phyloP scores from a whole-genome alignment of 2,797 vertebrate species.

The Pseudopleuronectes americanus region DNA sequence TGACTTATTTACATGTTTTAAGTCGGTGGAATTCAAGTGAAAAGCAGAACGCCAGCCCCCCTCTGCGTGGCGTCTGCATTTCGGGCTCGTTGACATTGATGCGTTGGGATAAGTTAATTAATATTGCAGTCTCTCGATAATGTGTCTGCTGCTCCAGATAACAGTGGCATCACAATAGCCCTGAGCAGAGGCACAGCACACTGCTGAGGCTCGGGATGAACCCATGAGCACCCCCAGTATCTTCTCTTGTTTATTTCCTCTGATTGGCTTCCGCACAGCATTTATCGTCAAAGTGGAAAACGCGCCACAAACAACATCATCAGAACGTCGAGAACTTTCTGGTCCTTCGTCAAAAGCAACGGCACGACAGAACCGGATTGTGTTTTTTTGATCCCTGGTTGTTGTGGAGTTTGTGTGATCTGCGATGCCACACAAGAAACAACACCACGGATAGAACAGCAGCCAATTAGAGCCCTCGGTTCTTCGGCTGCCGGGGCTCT shows the following conservation, averaged over 20 bases:
- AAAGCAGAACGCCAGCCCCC: slow-evolving; percentile 9
- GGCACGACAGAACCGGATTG: neutral
- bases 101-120: slow-evolving; percentile 61
- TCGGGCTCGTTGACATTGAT: slow-evolving; percentile 45
- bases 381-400: slow-evolving; percentile 43
- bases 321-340: neutral
- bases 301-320: neutral
- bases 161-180: slow-evolving; percentile 41
- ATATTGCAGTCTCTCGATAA: slow-evolving; percentile 44
- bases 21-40: slow-evolving; percentile 20
- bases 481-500: slow-evolving; percentile 27
- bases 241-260: slow-evolving; percentile 5
- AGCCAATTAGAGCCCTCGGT: slow-evolving; percentile 56
- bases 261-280: too few species aligned
- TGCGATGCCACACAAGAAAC: slow-evolving; percentile 30
- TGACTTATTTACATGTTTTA: slow-evolving; percentile 32
- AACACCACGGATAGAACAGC: slow-evolving; percentile 40
- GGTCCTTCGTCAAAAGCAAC: slow-evolving; percentile 4
- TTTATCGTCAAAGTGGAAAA: neutral
- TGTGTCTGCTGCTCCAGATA: slow-evolving; percentile 54
- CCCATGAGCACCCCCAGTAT: neutral
- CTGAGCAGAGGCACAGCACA: slow-evolving; percentile 14
- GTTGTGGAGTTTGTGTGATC: slow-evolving; percentile 33
- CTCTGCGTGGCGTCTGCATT: slow-evolving; percentile 26
- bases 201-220: neutral